Conservation (phyloP, 2,888 invertebrate genomes). For the Rhagium mordax region DNA sequence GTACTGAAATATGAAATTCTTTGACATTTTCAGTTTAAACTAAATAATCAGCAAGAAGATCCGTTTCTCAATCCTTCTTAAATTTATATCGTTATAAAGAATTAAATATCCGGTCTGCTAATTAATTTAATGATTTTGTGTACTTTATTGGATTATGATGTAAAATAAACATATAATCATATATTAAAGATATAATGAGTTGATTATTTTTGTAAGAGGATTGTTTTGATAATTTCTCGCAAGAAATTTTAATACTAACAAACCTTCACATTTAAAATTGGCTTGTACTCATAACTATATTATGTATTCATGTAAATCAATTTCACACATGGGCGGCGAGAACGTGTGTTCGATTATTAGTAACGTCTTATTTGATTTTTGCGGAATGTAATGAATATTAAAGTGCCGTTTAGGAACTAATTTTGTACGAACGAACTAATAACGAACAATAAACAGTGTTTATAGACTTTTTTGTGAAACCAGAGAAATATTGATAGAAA, state of each 20-base stretch:
- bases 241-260: conserved; percentile 29
- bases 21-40: too few relatives aligned
- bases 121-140: not conserved
- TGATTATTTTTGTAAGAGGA: conserved; percentile 28
- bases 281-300: not conserved
- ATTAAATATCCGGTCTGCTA: not conserved
- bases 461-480: too few relatives aligned
- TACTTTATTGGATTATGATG: conserved; percentile 4
- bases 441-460: too few relatives aligned
- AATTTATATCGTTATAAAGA: too few relatives aligned
- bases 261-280: conserved; percentile 31
- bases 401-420: too few relatives aligned
- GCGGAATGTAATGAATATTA: too few relatives aligned
- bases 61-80: too few relatives aligned
- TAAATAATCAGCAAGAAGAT: too few relatives aligned
- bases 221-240: conserved; percentile 27
- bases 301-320: conserved; percentile 7
- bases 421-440: too few relatives aligned
- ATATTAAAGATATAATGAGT: conserved; percentile 12
- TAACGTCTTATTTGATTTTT: too few relatives aligned
- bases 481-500: too few relatives aligned
- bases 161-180: conserved; percentile 9
- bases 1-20: too few relatives aligned
- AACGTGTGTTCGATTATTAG: not conserved
- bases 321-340: conserved; percentile 9